These are phyloP conservation scores for Bombus pyrosoma DNA, from an alignment of 1,140 invertebrate species.

Conservation along the genomic window DNA sequence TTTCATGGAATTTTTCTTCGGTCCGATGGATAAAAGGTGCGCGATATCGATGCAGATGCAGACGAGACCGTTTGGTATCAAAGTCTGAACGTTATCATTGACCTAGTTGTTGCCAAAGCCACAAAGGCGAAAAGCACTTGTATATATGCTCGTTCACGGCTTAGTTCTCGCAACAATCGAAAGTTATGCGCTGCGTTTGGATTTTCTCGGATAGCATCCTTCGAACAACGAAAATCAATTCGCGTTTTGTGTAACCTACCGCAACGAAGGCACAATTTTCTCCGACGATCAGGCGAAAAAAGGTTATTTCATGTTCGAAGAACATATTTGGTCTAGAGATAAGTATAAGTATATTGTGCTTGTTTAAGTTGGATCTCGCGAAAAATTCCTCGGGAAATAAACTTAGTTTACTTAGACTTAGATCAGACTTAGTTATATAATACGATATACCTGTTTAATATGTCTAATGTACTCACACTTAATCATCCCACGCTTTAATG, in stretches of 20 bases:
- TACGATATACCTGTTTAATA: too few species aligned
- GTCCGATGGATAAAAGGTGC: neutral
- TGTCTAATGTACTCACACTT: too few species aligned
- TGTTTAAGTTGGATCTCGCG: too few species aligned
- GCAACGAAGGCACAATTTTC: neutral
- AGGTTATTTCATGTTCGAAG: neutral
- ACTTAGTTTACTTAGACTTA: too few species aligned
- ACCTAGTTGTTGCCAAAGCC: neutral
- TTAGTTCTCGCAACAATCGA: neutral
- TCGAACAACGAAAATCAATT: constrained; percentile 1
- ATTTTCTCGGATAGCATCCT: neutral
- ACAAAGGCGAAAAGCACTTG: constrained; percentile 4
- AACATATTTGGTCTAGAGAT: neutral
- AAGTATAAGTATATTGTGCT: too few species aligned
- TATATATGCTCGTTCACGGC: neutral
- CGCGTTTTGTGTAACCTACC: neutral
- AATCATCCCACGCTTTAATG: too few species aligned
- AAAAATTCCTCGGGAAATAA: too few species aligned
- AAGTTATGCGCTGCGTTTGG: neutral
- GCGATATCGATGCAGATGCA: neutral
- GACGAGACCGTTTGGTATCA: neutral
- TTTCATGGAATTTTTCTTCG: neutral
- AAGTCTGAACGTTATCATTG: constrained; percentile 1
- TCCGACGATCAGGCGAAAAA: neutral
- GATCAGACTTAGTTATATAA: too few species aligned